phyloP scores from a whole-genome alignment of 1,140 invertebrate species.

The Neodiprion pinetum region DNA sequence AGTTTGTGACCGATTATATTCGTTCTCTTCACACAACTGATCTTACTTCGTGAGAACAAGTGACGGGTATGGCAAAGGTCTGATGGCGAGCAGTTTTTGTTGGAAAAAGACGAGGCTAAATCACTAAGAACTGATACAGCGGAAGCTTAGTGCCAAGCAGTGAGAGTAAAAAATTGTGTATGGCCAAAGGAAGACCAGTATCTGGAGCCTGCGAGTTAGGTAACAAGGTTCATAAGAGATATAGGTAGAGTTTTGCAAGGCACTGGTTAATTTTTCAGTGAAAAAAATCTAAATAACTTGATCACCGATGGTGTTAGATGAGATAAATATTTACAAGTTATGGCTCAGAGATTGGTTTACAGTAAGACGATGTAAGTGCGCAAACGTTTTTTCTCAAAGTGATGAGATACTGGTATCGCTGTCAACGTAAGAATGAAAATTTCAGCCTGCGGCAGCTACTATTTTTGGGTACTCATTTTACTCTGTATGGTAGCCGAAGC shows the following conservation, averaged over 20 bases:
- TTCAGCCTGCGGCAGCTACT: conserved; percentile 24
- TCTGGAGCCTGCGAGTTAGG: neutral
- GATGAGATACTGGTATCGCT: conserved; percentile 13
- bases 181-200: neutral
- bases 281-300: conserved; percentile 11
- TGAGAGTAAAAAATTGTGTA: neutral
- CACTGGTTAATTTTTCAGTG: conserved; percentile 4
- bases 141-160: neutral
- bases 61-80: neutral
- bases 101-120: neutral
- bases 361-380: conserved; percentile 2
- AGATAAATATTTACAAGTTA: conserved; percentile 21
- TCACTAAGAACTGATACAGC: neutral
- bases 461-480: conserved; percentile 36
- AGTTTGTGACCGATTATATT: too few species aligned
- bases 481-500: conserved; percentile 27
- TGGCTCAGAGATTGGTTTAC: neutral
- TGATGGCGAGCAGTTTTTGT: neutral
- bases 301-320: conserved; percentile 16
- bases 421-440: conserved; percentile 10
- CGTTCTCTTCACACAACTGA: too few species aligned
- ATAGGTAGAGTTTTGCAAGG: neutral
- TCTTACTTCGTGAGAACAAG: neutral
- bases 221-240: conserved; percentile 5
- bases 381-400: conserved; percentile 28